Percentiles rank a stretch among this genome's conserved stretches.
Conservation (phyloP, 1,140 invertebrate genomes). For the Drosophila repleta region DNA sequence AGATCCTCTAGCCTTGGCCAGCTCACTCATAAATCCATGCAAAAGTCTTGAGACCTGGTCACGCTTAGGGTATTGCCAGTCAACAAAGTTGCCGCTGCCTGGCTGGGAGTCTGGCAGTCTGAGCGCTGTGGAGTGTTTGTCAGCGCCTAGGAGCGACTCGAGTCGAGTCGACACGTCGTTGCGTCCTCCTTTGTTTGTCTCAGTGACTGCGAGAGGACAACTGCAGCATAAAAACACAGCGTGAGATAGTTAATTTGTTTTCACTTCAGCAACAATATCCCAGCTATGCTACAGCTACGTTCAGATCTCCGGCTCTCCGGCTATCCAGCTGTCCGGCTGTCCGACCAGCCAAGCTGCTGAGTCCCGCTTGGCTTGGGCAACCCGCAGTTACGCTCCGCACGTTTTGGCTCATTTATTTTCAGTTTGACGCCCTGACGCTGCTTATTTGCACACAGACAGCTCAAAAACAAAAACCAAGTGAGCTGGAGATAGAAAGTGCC, state of each 20-base stretch:
- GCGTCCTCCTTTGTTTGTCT: conserved; percentile 40
- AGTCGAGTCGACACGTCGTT: conserved; percentile 2
- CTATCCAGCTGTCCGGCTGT: conserved; percentile 9
- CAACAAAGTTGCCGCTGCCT: conserved; percentile 63
- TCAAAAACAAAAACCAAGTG: conserved; percentile 19
- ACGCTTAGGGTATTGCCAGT: conserved; percentile 33
- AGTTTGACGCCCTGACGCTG: conserved; percentile 78
- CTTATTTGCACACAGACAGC: conserved; percentile 77
- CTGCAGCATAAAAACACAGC: conserved; percentile 72
- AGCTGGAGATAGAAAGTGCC: neutral
- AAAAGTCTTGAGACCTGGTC: too few relatives aligned
- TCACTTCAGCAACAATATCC: conserved; percentile 78
- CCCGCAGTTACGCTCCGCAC: conserved; percentile 52
- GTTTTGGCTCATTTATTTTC: conserved; percentile 81
- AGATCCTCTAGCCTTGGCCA: neutral
- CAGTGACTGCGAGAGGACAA: conserved; percentile 50
- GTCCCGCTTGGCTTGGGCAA: conserved; percentile 4
- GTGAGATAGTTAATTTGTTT: conserved; percentile 82
- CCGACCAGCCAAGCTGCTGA: neutral
- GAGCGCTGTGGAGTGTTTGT: conserved; percentile 61
- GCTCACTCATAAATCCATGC: too few relatives aligned
- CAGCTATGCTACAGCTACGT: conserved; percentile 30
- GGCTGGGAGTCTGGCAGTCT: conserved; percentile 26
- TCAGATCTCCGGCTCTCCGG: conserved; percentile 8
- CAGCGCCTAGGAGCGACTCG: conserved; percentile 32